Conservation (phyloP, 2,888 invertebrate species). For the Agrotis exclamationis region DNA sequence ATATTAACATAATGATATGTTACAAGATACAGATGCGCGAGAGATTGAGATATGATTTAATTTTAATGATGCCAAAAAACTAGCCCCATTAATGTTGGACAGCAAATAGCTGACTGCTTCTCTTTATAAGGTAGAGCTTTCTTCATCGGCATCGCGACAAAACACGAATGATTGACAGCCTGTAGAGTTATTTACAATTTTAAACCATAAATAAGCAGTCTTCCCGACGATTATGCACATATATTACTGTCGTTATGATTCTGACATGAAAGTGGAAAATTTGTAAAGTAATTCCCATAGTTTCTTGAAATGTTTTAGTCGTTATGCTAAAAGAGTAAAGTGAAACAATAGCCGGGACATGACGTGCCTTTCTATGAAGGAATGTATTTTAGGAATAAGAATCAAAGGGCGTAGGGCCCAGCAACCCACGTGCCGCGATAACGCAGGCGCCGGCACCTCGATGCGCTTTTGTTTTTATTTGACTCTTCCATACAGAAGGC, state of each 20-base stretch:
- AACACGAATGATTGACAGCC: slow-evolving; percentile 86
- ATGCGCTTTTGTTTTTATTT: slow-evolving; percentile 68
- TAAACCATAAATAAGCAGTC: slow-evolving; percentile 78
- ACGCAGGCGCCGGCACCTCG: slow-evolving; percentile 82
- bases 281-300: slow-evolving; percentile 40
- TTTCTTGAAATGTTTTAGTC: slow-evolving; percentile 17
- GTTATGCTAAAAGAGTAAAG: slow-evolving; percentile 27
- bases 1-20: slow-evolving; percentile 56
- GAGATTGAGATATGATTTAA: slow-evolving; percentile 59
- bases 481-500: slow-evolving; percentile 49
- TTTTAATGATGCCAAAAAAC: slow-evolving; percentile 68
- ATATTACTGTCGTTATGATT: slow-evolving; percentile 67
- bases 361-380: slow-evolving; percentile 69
- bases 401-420: slow-evolving; percentile 78
- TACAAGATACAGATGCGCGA: slow-evolving; percentile 54
- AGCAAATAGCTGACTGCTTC: slow-evolving; percentile 67
- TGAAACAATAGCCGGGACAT: slow-evolving; percentile 57
- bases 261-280: slow-evolving; percentile 64
- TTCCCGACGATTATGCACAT: slow-evolving; percentile 74
- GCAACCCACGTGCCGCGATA: slow-evolving; percentile 84
- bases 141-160: slow-evolving; percentile 79
- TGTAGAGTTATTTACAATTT: slow-evolving; percentile 76
- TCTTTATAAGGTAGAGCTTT: slow-evolving; percentile 79
- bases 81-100: slow-evolving; percentile 64
- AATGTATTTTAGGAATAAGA: slow-evolving; percentile 82